Percentiles rank a stretch among this genome's conserved stretches.
phyloP scores from a whole-genome alignment of 2,888 invertebrate species.

The Hypercompe scribonia region DNA sequence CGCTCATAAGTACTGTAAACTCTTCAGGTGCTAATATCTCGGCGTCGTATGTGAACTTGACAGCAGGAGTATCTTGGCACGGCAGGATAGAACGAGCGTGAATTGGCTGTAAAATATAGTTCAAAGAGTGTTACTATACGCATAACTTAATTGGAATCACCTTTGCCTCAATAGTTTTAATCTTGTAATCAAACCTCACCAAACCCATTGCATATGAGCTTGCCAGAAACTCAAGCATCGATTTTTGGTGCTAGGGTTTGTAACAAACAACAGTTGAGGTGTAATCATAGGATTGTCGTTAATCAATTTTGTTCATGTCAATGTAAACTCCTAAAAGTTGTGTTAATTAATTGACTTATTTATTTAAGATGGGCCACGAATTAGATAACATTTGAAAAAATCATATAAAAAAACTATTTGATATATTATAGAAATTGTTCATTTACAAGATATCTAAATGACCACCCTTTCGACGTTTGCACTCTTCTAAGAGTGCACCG shows the following conservation, averaged over 20 bases:
- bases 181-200: rapidly evolving
- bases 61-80: slow-evolving; percentile 96
- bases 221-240: not conserved
- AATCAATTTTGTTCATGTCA: not conserved
- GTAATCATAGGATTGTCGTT: not conserved
- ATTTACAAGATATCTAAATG: too few species aligned
- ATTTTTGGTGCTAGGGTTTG: not conserved
- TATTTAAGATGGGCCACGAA: too few species aligned
- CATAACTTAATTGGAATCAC: not conserved
- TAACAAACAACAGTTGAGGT: not conserved
- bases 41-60: slow-evolving; percentile 95
- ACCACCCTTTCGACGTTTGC: too few species aligned
- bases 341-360: too few species aligned
- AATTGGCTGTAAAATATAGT: slow-evolving; percentile 88
- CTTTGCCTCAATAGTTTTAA: not conserved
- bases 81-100: slow-evolving; percentile 96
- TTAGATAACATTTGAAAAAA: too few species aligned
- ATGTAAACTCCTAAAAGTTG: not conserved
- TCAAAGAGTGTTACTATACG: not conserved
- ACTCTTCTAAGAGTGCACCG: too few species aligned
- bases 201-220: not conserved
- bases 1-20: slow-evolving; percentile 96
- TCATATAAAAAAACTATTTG: too few species aligned
- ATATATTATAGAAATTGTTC: too few species aligned
- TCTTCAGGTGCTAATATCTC: slow-evolving; percentile 90